Evolutionary conservation across 2,113 vertebrate species (phyloP).

Genomic region (Tragelaphus scriptus): DNA sequence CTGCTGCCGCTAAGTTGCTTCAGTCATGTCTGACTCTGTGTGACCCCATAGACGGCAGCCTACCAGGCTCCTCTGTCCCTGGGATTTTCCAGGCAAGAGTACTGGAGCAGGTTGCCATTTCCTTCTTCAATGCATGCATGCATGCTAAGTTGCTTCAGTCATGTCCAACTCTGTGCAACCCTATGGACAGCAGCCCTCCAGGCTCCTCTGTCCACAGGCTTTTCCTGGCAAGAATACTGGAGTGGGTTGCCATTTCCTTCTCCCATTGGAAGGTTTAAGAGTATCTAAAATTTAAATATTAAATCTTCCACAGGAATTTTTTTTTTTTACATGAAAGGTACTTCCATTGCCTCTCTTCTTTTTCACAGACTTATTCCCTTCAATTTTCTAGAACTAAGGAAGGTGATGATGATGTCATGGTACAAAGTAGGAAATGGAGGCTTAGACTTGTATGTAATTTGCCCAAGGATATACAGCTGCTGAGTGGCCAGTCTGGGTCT

Average conservation of each 20-base stretch:
- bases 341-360: background rate
- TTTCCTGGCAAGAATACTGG: background rate
- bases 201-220: background rate
- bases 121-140: background rate
- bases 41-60: background rate
- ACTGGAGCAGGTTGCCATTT: background rate
- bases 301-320: background rate
- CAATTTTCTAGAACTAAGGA: background rate
- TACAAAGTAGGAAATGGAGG: background rate
- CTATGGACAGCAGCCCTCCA: background rate
- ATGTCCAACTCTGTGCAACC: background rate
- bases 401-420: background rate
- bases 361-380: background rate
- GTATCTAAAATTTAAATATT: background rate
- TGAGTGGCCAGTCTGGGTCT: background rate
- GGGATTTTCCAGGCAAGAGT: background rate
- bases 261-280: background rate
- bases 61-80: background rate
- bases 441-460: background rate
- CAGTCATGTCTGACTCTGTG: background rate
- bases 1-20: background rate
- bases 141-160: background rate
- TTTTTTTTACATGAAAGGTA: background rate
- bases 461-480: background rate
- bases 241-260: background rate